phyloP scores from a whole-genome alignment of 2,797 vertebrate genomes.

The Phalanger gymnotis region DNA sequence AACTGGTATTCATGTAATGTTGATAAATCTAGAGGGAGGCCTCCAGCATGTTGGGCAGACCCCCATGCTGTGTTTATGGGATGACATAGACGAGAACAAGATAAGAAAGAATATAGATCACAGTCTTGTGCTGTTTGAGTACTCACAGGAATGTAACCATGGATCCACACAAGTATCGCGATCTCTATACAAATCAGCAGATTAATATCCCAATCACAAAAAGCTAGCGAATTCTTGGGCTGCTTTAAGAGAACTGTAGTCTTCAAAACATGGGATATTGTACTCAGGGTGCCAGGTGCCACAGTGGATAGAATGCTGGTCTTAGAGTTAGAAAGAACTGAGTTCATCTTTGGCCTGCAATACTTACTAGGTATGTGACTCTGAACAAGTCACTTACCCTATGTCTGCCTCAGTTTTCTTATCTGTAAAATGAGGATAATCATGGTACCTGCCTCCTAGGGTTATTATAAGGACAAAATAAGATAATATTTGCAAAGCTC shows the following conservation, averaged over 20 bases:
- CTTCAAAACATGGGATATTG: not conserved
- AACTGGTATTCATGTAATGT: not conserved
- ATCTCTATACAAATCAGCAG: not conserved
- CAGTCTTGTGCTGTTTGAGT: not conserved
- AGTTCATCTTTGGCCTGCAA: not conserved
- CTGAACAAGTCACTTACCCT: not conserved
- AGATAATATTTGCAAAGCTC: not conserved
- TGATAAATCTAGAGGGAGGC: not conserved
- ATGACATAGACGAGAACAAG: not conserved
- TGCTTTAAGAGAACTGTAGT: not conserved
- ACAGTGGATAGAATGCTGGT: not conserved
- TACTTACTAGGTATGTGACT: not conserved
- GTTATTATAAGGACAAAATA: not conserved
- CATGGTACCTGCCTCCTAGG: not conserved
- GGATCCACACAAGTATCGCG: not conserved
- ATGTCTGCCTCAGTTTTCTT: not conserved
- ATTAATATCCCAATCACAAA: not conserved
- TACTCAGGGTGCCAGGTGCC: not conserved
- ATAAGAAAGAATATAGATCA: not conserved
- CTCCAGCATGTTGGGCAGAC: not conserved
- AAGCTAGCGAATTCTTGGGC: not conserved
- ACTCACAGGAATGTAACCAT: not conserved
- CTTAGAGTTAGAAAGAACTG: not conserved
- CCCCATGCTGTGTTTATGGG: not conserved
- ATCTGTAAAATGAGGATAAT: not conserved